Conservation (phyloP, 2,113 vertebrate genomes). For the Chlamydotis undulata region DNA sequence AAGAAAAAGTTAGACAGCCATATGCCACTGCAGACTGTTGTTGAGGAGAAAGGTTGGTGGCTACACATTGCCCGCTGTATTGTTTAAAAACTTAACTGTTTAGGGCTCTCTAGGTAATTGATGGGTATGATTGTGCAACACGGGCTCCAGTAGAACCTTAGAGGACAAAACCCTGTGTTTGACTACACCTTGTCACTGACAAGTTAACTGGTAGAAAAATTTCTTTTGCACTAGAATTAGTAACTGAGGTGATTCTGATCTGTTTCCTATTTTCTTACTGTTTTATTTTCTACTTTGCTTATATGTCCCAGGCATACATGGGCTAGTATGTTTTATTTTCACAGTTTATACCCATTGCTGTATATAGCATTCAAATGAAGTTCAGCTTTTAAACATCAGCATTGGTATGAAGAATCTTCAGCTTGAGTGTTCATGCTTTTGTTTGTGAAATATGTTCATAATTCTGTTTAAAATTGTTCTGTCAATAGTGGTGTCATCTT, state of each 20-base stretch:
- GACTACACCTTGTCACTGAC: neutral
- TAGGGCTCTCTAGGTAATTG: neutral
- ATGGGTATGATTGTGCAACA: neutral
- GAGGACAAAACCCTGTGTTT: neutral
- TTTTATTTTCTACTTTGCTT: neutral
- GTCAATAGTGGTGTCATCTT: neutral
- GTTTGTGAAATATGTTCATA: neutral
- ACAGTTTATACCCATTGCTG: neutral
- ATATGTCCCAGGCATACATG: neutral
- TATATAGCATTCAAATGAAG: neutral
- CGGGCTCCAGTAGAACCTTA: neutral
- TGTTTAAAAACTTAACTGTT: neutral
- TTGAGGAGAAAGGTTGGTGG: neutral
- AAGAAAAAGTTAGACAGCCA: neutral
- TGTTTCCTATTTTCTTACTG: neutral
- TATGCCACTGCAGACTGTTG: neutral
- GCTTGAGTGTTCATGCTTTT: neutral
- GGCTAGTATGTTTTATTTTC: neutral
- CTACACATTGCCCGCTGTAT: neutral
- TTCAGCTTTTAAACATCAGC: neutral
- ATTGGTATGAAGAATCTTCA: neutral
- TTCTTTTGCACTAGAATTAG: neutral
- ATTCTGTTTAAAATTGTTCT: neutral
- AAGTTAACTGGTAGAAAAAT: neutral
- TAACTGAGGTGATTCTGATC: neutral